phyloP scores from a whole-genome alignment of 1,140 invertebrate species.

The Pseudobourletiella spinata region DNA sequence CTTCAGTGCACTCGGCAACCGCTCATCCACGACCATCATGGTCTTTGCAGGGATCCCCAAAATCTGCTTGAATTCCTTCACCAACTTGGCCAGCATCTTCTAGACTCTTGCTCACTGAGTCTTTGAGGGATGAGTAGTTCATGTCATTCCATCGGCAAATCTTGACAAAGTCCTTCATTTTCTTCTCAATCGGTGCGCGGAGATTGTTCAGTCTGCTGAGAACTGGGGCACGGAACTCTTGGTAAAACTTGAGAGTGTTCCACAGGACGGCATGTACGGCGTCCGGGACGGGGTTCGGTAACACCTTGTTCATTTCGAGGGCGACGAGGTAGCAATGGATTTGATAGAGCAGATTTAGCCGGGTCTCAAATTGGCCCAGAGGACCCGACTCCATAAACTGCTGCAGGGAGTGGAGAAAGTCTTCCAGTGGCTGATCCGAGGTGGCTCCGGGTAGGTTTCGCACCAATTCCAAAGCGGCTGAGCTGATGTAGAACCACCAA shows the following conservation, averaged over 20 bases:
- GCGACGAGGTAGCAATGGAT: constrained; percentile 63
- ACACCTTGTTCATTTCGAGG: constrained; percentile 1
- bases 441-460: constrained; percentile 7
- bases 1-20: too few relatives aligned
- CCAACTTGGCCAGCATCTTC: constrained; percentile 72
- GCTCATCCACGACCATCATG: too few relatives aligned
- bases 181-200: constrained; percentile 75
- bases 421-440: constrained; percentile 43
- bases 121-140: constrained; percentile 87
- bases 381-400: constrained; percentile 76
- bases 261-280: constrained; percentile 61
- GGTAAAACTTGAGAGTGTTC: constrained; percentile 79
- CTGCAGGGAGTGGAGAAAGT: constrained; percentile 47
- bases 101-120: constrained; percentile 79
- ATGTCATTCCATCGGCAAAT: constrained; percentile 93
- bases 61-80: constrained; percentile 55
- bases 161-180: constrained; percentile 86
- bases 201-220: constrained; percentile 53
- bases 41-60: constrained; percentile 16
- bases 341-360: constrained; percentile 65
- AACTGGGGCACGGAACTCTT: constrained; percentile 62
- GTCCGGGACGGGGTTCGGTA: constrained; percentile 38
- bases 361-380: constrained; percentile 69
- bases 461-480: constrained; percentile 49
- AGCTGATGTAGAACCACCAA: constrained; percentile 86